Percentiles rank a stretch among this genome's conserved stretches.
These are phyloP conservation scores for Bombus cullumanus DNA, from an alignment of 1,140 invertebrate species.

Conservation along the genomic window DNA sequence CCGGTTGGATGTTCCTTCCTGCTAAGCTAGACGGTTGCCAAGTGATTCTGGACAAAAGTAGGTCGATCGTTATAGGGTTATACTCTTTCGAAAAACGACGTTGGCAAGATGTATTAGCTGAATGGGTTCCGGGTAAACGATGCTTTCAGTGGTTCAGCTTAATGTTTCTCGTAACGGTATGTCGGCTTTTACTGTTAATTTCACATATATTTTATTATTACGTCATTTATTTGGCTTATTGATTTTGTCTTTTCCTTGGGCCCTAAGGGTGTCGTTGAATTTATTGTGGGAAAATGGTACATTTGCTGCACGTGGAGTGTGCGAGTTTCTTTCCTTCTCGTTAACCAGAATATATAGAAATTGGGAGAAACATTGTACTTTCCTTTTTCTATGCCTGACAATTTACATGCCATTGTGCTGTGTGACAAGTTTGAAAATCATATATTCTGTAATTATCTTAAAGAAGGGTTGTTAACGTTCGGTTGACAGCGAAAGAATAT, in stretches of 20 bases:
- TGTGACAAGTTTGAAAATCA: neutral
- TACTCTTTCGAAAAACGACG: conserved; percentile 1
- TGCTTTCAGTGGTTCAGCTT: neutral
- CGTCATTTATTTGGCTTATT: neutral
- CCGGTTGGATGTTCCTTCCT: neutral
- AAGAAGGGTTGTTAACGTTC: neutral
- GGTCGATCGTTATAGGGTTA: conserved; percentile 40
- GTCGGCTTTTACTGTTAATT: neutral
- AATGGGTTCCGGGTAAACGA: too few species aligned
- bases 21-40: conserved; percentile 55
- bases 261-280: neutral
- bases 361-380: too few species aligned
- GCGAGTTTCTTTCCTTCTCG: neutral
- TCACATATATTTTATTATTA: neutral
- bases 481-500: neutral
- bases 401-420: neutral
- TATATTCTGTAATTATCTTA: neutral
- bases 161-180: neutral
- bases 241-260: neutral
- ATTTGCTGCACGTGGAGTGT: neutral
- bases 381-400: neutral
- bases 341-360: neutral
- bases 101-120: neutral
- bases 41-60: conserved; percentile 52
- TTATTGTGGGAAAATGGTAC: neutral